Evolutionary conservation across 1,140 invertebrate genomes (phyloP).

Genomic region (Grapholita molesta): DNA sequence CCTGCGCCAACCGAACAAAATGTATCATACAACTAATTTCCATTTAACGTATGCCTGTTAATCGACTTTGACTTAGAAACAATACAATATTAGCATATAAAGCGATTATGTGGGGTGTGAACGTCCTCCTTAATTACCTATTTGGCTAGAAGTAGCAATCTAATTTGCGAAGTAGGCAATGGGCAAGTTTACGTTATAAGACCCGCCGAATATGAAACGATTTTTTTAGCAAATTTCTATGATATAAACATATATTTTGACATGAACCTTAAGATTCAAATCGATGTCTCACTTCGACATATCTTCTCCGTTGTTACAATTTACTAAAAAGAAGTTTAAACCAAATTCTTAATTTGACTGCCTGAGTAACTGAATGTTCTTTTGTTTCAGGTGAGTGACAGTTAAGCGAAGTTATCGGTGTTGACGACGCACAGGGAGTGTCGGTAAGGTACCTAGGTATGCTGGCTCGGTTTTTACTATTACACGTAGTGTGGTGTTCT

Average conservation of each 20-base stretch:
- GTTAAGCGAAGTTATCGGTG: not conserved
- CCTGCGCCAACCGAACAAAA: conserved; percentile 60
- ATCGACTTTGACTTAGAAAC: conserved; percentile 58
- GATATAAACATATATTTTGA: too few species aligned
- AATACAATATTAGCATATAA: conserved; percentile 57
- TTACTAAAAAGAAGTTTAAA: not conserved
- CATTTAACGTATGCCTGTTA: conserved; percentile 45
- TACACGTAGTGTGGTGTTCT: conserved; percentile 68
- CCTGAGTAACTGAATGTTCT: not conserved
- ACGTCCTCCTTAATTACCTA: conserved; percentile 30
- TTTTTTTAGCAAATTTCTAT: too few species aligned
- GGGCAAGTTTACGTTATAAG: not conserved
- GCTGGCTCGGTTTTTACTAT: conserved; percentile 56
- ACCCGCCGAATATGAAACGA: too few species aligned
- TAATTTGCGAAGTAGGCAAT: not conserved
- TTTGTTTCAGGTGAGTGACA: conserved; percentile 59
- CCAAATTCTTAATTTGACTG: not conserved
- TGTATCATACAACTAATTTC: conserved; percentile 43
- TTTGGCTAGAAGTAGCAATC: not conserved
- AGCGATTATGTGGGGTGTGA: conserved; percentile 41
- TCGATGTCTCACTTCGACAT: too few species aligned
- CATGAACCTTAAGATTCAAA: too few species aligned
- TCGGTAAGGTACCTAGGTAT: conserved; percentile 46
- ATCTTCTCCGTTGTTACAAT: too few species aligned
- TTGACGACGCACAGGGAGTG: conserved; percentile 19